phyloP scores from a whole-genome alignment of 1,140 invertebrate genomes.

The Drosophila guanche region DNA sequence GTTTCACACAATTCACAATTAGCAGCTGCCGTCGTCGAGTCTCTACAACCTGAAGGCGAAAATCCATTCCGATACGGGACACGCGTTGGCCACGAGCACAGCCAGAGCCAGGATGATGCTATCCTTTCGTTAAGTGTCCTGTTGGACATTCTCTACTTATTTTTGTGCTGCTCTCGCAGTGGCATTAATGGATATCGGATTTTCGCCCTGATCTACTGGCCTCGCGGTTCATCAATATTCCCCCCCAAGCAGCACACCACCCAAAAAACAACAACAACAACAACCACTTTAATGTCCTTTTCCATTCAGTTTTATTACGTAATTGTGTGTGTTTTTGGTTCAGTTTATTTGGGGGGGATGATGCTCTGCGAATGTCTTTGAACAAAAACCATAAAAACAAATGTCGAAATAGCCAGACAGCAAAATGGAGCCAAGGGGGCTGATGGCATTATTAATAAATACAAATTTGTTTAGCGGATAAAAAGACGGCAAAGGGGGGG shows the following conservation, averaged over 20 bases:
- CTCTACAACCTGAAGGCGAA: constrained; percentile 20
- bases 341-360: constrained; percentile 21
- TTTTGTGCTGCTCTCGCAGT: constrained; percentile 29
- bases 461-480: constrained; percentile 46
- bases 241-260: constrained; percentile 25
- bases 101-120: not conserved
- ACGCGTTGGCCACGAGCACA: constrained; percentile 51
- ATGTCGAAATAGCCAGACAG: constrained; percentile 48
- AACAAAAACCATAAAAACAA: constrained; percentile 76
- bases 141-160: constrained; percentile 65
- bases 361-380: constrained; percentile 41
- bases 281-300: constrained; percentile 66
- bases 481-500: constrained; percentile 22
- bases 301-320: constrained; percentile 80
- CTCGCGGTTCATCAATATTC: constrained; percentile 53
- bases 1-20: constrained; percentile 67
- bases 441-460: constrained; percentile 59
- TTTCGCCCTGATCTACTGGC: constrained; percentile 58
- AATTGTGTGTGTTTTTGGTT: constrained; percentile 67
- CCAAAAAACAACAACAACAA: constrained; percentile 54
- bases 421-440: constrained; percentile 16
- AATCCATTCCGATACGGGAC: constrained; percentile 59
- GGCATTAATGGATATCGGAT: constrained; percentile 73
- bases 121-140: constrained; percentile 59
- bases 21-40: constrained; percentile 46